Percentiles rank a stretch among this genome's conserved stretches.
phyloP scores from a whole-genome alignment of 1,140 invertebrate species.

The Parapsyche elsis region DNA sequence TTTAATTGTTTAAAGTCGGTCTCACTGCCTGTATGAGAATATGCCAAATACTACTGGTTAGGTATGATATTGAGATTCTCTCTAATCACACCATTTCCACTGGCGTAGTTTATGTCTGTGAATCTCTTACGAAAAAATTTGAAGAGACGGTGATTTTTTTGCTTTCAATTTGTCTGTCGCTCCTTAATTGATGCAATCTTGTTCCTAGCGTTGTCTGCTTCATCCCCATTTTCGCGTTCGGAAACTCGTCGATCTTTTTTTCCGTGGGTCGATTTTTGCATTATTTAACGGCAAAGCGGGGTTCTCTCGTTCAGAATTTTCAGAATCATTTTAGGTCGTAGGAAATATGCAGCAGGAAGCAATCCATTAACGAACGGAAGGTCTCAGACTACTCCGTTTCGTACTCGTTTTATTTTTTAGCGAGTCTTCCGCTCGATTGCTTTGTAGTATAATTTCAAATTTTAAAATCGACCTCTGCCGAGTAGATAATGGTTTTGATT shows the following conservation, averaged over 20 bases:
- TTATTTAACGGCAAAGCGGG: not conserved
- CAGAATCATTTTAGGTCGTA: constrained; percentile 3
- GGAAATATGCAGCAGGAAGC: constrained; percentile 29
- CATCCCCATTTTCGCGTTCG: not conserved
- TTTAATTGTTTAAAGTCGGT: not conserved
- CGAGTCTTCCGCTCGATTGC: too few species aligned
- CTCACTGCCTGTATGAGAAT: not conserved
- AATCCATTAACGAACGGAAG: constrained; percentile 1
- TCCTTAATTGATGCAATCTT: constrained; percentile 22
- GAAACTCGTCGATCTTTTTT: not conserved
- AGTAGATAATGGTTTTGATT: too few species aligned
- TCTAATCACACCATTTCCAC: not conserved
- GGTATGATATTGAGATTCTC: not conserved
- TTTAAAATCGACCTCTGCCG: too few species aligned
- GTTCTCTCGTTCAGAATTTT: not conserved
- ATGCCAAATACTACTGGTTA: not conserved
- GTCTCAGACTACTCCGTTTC: not conserved
- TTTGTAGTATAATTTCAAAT: too few species aligned
- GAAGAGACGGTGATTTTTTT: not conserved
- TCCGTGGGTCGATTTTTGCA: not conserved
- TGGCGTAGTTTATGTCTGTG: too few species aligned
- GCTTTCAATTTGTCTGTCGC: not conserved
- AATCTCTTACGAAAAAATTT: too few species aligned
- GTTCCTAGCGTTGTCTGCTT: not conserved
- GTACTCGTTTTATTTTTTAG: too few species aligned